Base-by-base conservation (phyloP, 2,797 vertebrate genomes). In the Parotocinclus haroldoi region DNA sequence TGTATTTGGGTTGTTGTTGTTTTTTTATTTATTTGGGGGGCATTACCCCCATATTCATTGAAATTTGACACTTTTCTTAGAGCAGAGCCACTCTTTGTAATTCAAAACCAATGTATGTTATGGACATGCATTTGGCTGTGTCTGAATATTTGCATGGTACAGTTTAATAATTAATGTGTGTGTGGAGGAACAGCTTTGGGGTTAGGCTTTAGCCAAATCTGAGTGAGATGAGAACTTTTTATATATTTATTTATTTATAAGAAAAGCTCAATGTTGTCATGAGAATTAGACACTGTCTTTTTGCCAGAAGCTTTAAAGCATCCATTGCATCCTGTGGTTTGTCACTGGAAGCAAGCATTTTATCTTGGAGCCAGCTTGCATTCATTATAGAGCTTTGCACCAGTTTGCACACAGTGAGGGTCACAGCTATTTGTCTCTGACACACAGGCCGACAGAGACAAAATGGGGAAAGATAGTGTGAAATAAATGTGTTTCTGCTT, bases 361-460 rank as follows among this genome's bases (percentile, higher is more conserved):
- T 75, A 75, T 78, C 73, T 68, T 48, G 57, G 52, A 71, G 68
- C 76, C 69, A 63, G 73, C 73, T 70, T 76, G 71, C 77, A 76
- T 78, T 78, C 77, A 78, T 78, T 76, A 78, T 39, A 48, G 53
- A 71, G 77, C 61, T 63, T 68, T 69, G 77, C 74, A 74, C 73
- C 71, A 76, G 69, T 63, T 71, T 68, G 75, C 74, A 73, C 74
- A 69, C 71, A 53, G 58, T 4, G 61, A 69, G 77, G 77, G 77
- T 77, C 72, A 77, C 68, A 51, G 66, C 58, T 53, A 77, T 75
- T 75, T 76, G 73, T 77, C 68, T 73, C 70, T 75, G 71, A 69
- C 75, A 75, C 50, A 37, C 68, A 72, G 59, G 62, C 66, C 63
- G 75, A 77, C 69, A 76, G 71, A 79, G 76, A 79, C 74, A 78